Percentiles rank a stretch among this genome's conserved stretches.
Conservation (phyloP, 1,140 invertebrate species). For the Scaptomyza pallida region DNA sequence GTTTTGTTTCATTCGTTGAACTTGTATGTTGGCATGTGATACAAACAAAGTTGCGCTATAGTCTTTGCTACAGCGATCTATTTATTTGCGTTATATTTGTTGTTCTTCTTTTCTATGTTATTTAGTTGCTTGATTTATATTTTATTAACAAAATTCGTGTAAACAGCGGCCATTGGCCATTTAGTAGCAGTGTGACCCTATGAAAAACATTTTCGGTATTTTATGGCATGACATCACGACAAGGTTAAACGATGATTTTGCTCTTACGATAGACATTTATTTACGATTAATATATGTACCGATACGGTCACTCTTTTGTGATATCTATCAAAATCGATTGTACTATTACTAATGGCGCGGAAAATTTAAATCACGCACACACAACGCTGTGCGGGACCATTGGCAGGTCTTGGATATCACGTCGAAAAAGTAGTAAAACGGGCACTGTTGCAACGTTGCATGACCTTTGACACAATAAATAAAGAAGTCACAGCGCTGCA, state of each 20-base stretch:
- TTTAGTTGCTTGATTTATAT: constrained; percentile 7
- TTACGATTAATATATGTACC: constrained; percentile 32
- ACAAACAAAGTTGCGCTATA: constrained; percentile 26
- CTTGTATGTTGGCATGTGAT: constrained; percentile 27
- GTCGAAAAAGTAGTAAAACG: constrained; percentile 77
- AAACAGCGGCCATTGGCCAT: constrained; percentile 31
- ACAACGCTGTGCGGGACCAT: constrained; percentile 63
- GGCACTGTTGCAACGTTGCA: constrained; percentile 73
- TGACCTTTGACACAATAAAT: constrained; percentile 81
- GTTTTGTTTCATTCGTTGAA: constrained; percentile 31
- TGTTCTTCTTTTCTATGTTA: constrained; percentile 10
- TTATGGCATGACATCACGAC: constrained; percentile 38
- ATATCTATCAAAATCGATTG: constrained; percentile 19
- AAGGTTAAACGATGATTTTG: constrained; percentile 10
- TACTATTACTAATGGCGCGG: constrained; percentile 19
- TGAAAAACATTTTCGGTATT: constrained; percentile 10
- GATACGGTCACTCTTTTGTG: constrained; percentile 22
- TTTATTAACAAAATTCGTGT: constrained; percentile 34
- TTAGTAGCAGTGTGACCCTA: constrained; percentile 20
- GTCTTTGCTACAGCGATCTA: background rate
- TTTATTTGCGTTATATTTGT: background rate
- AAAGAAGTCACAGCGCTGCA: constrained; percentile 76
- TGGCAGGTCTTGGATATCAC: constrained; percentile 70
- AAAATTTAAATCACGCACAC: constrained; percentile 71
- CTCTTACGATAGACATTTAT: constrained; percentile 11